phyloP scores from a whole-genome alignment of 2,888 invertebrate species.

The Allolobophora icterica region DNA sequence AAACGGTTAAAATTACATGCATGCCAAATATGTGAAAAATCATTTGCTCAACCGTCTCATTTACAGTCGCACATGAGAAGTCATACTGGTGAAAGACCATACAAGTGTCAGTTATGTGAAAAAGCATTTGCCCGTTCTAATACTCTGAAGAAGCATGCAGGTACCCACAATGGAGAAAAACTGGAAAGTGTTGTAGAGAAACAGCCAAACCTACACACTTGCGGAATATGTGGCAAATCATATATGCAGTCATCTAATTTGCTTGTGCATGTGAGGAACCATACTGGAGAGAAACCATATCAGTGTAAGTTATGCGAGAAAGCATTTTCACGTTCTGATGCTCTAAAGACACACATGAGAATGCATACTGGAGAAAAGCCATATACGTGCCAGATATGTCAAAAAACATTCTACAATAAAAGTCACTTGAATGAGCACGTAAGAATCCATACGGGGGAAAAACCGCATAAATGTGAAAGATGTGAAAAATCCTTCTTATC shows the following conservation, averaged over 20 bases:
- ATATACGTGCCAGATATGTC: neutral
- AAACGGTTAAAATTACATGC: neutral
- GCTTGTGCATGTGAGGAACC: neutral
- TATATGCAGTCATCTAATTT: neutral
- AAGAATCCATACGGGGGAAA: neutral
- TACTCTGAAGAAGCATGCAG: neutral
- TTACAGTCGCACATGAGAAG: neutral
- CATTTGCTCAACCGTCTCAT: neutral
- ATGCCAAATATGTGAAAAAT: neutral
- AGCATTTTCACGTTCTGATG: conserved; percentile 11
- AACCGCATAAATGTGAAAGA: neutral
- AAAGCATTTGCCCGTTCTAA: neutral
- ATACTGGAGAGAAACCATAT: conserved; percentile 17
- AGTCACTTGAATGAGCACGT: conserved; percentile 1
- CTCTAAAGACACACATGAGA: neutral
- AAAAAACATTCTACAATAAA: neutral
- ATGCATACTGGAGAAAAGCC: neutral
- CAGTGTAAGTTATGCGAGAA: conserved; percentile 6
- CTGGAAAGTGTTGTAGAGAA: neutral
- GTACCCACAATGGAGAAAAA: neutral
- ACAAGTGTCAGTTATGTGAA: neutral
- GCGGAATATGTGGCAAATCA: conserved; percentile 1
- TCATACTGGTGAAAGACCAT: neutral
- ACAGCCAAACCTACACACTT: neutral
- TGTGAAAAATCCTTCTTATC: conserved; percentile 17